Evolutionary conservation across 53 echinoderm and acorn worm genomes (phyloP), one percentile per base, ranked within the genome.

Genomic region (Actinopyga echinites): DNA sequence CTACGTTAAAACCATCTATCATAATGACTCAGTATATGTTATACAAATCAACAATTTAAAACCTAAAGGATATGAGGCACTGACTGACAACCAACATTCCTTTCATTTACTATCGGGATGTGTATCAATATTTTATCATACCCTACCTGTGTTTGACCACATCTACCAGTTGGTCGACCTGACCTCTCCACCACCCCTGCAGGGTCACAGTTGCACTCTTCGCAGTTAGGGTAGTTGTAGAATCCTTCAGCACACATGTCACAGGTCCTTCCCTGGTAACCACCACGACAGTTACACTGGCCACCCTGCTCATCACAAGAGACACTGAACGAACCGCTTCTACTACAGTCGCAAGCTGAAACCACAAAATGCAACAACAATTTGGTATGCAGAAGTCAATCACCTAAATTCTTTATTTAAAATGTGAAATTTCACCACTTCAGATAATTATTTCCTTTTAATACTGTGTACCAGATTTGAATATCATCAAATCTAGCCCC

Each of bases 191-290:
- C 79, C 56, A 95, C 95, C 3, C 96, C 96, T 8, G 93, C 91
- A 24, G 96, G 96, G 77, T 91, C 90, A 75, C 96, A 95, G 89
- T 95, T 95, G 74, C 96, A 95, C 34, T 95, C 96, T 64, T 95
- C 93, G 25, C 96, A 95, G 58, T 84, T 85, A 3, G 96, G 96
- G 83, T 85, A 95, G 86, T 93, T 95, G 80, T 91, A 95, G 89
- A 93, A 95, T 29, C 96, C 90, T 40, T 87, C 89, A 2, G 93
- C 91, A 59, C 96, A 95, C 65, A 61, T 64, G 23, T 90, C 89
- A 58, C 93, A 93, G 69, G 89, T 91, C 19, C 89, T 79, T 2
- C 93, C 93, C 54, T 89, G 85, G 87, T 91, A 95, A 86, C 91
- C 91, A 40, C 78, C 59, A 21, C 89, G 91, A 64, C 96, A 95